Evolutionary conservation across 2,888 invertebrate genomes (phyloP), one percentile per base, ranked within the genome.

Genomic region (Amphipoea lucens): DNA sequence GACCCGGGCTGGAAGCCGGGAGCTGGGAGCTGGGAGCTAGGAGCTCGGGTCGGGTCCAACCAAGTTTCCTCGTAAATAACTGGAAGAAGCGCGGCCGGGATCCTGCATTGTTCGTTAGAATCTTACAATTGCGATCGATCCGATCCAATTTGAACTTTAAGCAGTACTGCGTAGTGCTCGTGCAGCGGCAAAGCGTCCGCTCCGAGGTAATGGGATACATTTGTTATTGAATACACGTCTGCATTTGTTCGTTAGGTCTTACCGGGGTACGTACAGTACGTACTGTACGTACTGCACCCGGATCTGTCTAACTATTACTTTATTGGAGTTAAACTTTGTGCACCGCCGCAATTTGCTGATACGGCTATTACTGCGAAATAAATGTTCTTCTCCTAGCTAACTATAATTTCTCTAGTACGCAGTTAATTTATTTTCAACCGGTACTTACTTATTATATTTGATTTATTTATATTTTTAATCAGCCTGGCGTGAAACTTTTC

Each of bases 191-290:
- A 71, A 71, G 20, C 76, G 51, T 66, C 29, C 65, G 78, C 65
- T 73, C 48, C 48, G 42, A 51, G 73, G 76, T 88, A 89, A 89
- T 90, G 82, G 84, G 71, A 85, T 83, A 88, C 81, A 83, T 90
- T 89, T 88, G 88, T 89, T 89, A 89, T 88, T 89, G 90, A 90
- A 89, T 89, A 88, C 88, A 85, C 80, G 81, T 83, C 86, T 88
- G 82, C 76, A 86, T 84, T 89, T 84, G 83, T 87, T 87, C 80
- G 83, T 86, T 87, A 82, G 84, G 72, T 79, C 81, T 84, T 81
- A 82, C 79, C 69, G 73, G 68, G 74, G 69, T 78, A 73, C 71
- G 23, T 14, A 48, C 14, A 2, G 54, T 54, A 20, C 20, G 65
- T 70, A 76, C 54, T 45, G 54, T 54, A 20, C 20, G 65, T 70